Percentiles rank a stretch among this genome's conserved stretches.
Conservation (phyloP, 2,888 invertebrate species). For the Limnephilus lunatus region DNA sequence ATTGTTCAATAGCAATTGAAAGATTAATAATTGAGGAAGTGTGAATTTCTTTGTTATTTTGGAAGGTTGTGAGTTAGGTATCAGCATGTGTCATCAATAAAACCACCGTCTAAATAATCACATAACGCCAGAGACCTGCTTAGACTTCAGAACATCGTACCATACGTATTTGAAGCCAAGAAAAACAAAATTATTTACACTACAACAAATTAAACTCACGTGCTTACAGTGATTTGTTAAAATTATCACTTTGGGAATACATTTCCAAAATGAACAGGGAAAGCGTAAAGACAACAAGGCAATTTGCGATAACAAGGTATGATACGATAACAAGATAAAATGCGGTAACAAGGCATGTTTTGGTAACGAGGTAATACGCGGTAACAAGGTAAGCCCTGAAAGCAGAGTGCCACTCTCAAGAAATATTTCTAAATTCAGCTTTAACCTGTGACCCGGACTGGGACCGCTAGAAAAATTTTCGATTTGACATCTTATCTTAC, state of each 20-base stretch:
- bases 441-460: not conserved
- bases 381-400: not conserved
- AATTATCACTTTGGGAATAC: not conserved
- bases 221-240: not conserved
- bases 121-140: no score
- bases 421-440: not conserved
- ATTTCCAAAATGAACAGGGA: not conserved
- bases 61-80: no score
- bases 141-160: no score
- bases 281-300: not conserved
- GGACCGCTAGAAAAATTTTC: not conserved
- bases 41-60: no score
- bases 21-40: no score
- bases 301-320: not conserved
- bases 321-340: not conserved
- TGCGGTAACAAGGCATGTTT: not conserved
- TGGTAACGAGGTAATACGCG: not conserved
- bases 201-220: no score
- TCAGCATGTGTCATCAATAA: no score
- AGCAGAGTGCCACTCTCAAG: not conserved
- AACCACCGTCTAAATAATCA: no score
- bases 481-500: no score
- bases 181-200: no score
- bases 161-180: no score
- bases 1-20: no score